Base-by-base conservation (phyloP, 2,113 vertebrate genomes). In the Pungitius pungitius region DNA sequence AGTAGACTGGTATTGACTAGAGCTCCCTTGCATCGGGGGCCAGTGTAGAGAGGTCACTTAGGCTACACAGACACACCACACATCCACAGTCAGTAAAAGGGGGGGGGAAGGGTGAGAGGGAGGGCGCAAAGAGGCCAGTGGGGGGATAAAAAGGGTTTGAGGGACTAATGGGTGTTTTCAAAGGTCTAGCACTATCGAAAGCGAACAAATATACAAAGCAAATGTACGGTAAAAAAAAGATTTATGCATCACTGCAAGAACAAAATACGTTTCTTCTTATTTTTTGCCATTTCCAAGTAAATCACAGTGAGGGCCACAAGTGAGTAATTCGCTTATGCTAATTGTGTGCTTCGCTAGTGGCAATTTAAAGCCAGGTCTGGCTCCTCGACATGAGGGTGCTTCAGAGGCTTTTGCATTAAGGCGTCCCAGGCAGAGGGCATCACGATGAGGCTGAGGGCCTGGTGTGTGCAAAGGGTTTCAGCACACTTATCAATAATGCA, bases 131-230 rank as follows among this genome's bases (percentile, higher is more conserved):
- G 56, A 64, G 82, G 78, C 85, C 18, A 20, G 60, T 42, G n/a
- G n/a, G n/a, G n/a, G n/a, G n/a, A n/a, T 9, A 78, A 82, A 78
- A 69, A 77, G 0, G 47, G 49, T 71, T 60, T 55, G 83, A 74
- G 71, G 90, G 90, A 89, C 84, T 80, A 75, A 82, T n/a, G 60
- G 13, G 57, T 56, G 73, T 1, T 58, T 72, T 81, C 54, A 40
- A 47, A 43, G 72, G 77, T 87, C 92, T 93, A 93, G 93, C 92
- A 95, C 94, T 7, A 83, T 78, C 75, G 70, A 93, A 87, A 94
- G 87, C 94, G 80, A 86, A 42, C 37, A 71, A 83, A 81, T 87
- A 90, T 45, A 87, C 67, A 82, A 78, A 88, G 60, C 67, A 82
- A 78, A 88, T 57, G 26, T 54, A 77, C 60, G 18, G 59, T 20